Base-by-base conservation (phyloP, 2,888 invertebrate species). In the Heteromurus nitidus region DNA sequence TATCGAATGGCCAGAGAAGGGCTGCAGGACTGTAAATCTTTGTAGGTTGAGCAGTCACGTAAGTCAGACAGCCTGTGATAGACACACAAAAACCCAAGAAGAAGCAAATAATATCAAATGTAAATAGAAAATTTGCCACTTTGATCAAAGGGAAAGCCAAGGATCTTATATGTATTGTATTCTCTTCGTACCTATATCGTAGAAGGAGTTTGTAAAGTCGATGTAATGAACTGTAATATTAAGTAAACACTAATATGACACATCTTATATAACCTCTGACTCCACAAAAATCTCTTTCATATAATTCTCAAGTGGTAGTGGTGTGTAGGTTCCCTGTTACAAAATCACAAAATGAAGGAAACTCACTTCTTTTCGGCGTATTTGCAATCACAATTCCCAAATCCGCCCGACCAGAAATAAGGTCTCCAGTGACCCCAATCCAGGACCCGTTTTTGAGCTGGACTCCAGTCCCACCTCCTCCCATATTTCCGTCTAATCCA, bases 391-490 rank as follows among this genome's bases (percentile, higher is more conserved):
- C 82, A 67, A 84, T 68, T 1, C 84, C 84, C 3, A 84, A 36
- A 68, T 82, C 84, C 11, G 82, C 84, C 30, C 30, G 53, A 9
- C 72, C 62, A 24, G 70, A 70, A 2, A 84, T 24, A 2, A 82
- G 26, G 28, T 84, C 84, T 28, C 84, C 84, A 3, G 80, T 82
- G 2, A 84, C 73, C 3, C 84, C 84, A 31, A 84, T 76, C 85
- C 85, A 85, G 0, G 84, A 80, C 7, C 84, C 85, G 47, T 85
- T 85, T 3, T 36, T 24, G 18, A 84, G 60, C 22, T 83, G 72
- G 13, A 81, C 13, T 0, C 85, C 84, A 7, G 85, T 84, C 1
- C 85, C 85, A 5, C 85, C 84, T 13, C 79, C 80, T 2, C 85
- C 84, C 1, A 60, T 30, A 5, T 36, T 69, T 9, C 80, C 82